Evolutionary conservation across 2,888 invertebrate species (phyloP).

Genomic region (Nymphalis polychloros): DNA sequence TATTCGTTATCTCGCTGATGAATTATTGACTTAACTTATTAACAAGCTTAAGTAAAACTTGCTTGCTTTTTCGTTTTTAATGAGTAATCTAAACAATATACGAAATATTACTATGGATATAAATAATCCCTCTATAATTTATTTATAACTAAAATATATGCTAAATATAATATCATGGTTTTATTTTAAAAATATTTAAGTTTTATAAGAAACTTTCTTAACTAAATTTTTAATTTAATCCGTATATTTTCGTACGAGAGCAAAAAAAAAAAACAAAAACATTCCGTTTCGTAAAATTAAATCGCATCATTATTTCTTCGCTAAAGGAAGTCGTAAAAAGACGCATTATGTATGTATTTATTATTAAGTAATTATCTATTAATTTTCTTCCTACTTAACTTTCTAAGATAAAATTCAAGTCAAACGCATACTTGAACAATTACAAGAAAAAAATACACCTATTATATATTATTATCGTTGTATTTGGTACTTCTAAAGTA

Average conservation of each 20-base stretch:
- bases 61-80: slow-evolving; percentile 23
- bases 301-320: neutral
- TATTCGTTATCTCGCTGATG: slow-evolving; percentile 22
- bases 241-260: neutral
- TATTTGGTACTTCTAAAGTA: too few species aligned
- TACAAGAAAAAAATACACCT: neutral
- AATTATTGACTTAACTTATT: slow-evolving; percentile 43
- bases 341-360: neutral
- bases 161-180: neutral
- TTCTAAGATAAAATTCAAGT: neutral
- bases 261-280: neutral
- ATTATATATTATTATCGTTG: neutral
- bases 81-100: neutral
- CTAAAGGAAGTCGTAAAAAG: neutral
- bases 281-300: neutral
- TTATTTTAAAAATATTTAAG: too few species aligned
- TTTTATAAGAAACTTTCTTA: too few species aligned
- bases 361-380: slow-evolving; percentile 10
- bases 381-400: slow-evolving; percentile 1
- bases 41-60: slow-evolving; percentile 33
- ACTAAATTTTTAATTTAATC: neutral
- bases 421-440: neutral
- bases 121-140: too few species aligned
- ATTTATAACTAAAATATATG: too few species aligned
- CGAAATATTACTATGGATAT: neutral